Evolutionary conservation across 2,888 invertebrate genomes (phyloP).

Genomic region (Alitta virens): DNA sequence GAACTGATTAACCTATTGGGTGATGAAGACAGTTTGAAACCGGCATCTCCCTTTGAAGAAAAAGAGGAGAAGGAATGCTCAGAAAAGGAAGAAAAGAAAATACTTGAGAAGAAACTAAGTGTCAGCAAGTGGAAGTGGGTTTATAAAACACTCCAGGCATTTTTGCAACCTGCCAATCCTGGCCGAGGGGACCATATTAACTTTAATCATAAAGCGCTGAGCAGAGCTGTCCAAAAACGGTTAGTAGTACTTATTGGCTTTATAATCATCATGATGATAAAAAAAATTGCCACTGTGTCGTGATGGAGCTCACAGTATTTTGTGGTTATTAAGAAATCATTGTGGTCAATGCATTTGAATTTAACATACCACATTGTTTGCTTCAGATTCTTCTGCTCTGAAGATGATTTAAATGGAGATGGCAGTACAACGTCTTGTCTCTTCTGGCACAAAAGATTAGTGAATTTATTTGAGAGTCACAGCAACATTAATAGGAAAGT

Average conservation of each 20-base stretch:
- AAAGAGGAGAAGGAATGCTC: slow-evolving; percentile 34
- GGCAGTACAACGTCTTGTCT: not conserved
- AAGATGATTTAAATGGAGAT: too few species aligned
- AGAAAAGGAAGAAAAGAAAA: slow-evolving; percentile 16
- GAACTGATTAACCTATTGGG: slow-evolving; percentile 46
- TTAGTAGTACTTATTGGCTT: slow-evolving; percentile 4
- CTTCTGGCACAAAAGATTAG: slow-evolving; percentile 50
- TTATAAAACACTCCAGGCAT: slow-evolving; percentile 21
- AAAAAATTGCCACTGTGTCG: too few species aligned
- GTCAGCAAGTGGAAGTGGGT: slow-evolving; percentile 20
- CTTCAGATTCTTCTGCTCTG: not conserved
- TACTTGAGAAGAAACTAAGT: slow-evolving; percentile 1
- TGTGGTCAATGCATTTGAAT: too few species aligned
- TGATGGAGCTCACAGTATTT: too few species aligned
- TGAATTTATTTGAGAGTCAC: slow-evolving; percentile 43
- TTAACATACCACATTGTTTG: not conserved
- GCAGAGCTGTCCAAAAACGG: slow-evolving; percentile 25
- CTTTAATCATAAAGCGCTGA: slow-evolving; percentile 28
- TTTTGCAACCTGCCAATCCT: slow-evolving; percentile 24
- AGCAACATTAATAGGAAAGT: slow-evolving; percentile 44
- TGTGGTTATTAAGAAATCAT: too few species aligned
- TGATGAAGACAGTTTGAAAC: slow-evolving; percentile 41
- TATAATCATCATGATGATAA: too few species aligned
- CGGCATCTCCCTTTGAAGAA: slow-evolving; percentile 52
- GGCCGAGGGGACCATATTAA: slow-evolving; percentile 24